These are phyloP conservation scores for Ataeniobius toweri DNA, from an alignment of 2,797 vertebrate species.

Conservation along the genomic window DNA sequence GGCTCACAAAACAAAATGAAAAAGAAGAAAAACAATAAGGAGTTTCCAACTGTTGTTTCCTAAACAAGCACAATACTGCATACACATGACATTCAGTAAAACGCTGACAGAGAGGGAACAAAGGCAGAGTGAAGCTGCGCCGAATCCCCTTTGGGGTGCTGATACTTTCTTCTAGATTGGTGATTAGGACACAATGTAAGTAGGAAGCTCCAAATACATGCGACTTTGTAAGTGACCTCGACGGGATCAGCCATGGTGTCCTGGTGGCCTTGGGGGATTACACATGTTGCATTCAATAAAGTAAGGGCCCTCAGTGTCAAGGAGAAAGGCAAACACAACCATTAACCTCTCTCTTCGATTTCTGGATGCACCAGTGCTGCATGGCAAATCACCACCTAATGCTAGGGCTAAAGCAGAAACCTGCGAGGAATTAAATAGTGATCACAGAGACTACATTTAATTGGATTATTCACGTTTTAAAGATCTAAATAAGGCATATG, in stretches of 20 bases:
- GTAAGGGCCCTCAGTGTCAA: conserved; percentile 81
- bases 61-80: conserved; percentile 70
- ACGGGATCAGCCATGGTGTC: conserved; percentile 73
- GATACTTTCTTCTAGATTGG: conserved; percentile 77
- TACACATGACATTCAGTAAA: conserved; percentile 73
- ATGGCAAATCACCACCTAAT: conserved; percentile 57
- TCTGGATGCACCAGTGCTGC: conserved; percentile 53
- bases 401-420: conserved; percentile 31
- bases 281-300: conserved; percentile 86
- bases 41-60: conserved; percentile 51
- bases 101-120: conserved; percentile 75
- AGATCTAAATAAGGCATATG: conserved; percentile 7
- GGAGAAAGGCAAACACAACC: conserved; percentile 81
- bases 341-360: conserved; percentile 79
- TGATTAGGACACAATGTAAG: conserved; percentile 82
- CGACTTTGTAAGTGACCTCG: conserved; percentile 84
- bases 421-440: conserved; percentile 47
- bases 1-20: conserved; percentile 44
- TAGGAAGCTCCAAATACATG: conserved; percentile 82
- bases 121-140: conserved; percentile 65
- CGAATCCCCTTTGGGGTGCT: conserved; percentile 70
- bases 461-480: conserved; percentile 25
- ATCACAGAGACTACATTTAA: conserved; percentile 43
- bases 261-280: conserved; percentile 81
- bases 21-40: conserved; percentile 45